phyloP scores from a whole-genome alignment of 92 coral and sea anemone genomes.

The Hydrozoanthus gracilis region DNA sequence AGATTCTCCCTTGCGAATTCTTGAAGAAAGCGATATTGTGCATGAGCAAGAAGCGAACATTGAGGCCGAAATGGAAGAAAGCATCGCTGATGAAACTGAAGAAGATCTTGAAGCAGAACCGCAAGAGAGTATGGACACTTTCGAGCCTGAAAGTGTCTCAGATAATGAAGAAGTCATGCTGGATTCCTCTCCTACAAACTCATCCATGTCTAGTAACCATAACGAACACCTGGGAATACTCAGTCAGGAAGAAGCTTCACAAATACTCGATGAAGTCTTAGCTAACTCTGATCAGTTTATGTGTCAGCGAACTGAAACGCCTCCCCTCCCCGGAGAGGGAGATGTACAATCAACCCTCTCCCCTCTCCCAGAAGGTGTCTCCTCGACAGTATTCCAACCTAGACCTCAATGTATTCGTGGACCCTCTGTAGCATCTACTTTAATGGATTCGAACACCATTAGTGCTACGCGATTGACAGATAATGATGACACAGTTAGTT shows the following conservation, averaged over 20 bases:
- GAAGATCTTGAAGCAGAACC: conserved; percentile 55
- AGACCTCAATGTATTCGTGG: conserved; percentile 31
- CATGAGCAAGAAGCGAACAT: conserved; percentile 62
- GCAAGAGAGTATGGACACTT: conserved; percentile 62
- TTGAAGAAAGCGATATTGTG: conserved; percentile 83
- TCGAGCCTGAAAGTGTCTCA: conserved; percentile 47
- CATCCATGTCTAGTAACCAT: conserved; percentile 21
- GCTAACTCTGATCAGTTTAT: not conserved
- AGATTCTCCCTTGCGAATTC: conserved; percentile 84
- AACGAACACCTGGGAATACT: not conserved
- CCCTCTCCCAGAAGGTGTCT: conserved; percentile 31
- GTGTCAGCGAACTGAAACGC: conserved; percentile 20
- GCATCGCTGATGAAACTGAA: conserved; percentile 42
- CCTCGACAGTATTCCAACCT: conserved; percentile 30
- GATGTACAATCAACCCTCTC: conserved; percentile 38
- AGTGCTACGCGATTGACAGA: not conserved
- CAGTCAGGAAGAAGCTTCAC: conserved; percentile 21
- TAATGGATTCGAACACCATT: conserved; percentile 33
- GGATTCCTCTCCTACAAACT: conserved; percentile 47
- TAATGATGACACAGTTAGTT: not conserved
- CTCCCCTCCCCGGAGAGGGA: conserved; percentile 43
- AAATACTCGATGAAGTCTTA: conserved; percentile 36
- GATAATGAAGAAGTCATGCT: conserved; percentile 46
- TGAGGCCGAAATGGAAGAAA: conserved; percentile 41
- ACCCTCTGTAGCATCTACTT: conserved; percentile 42